phyloP scores from a whole-genome alignment of 2,113 vertebrate genomes.

The Rhipidura dahli region DNA sequence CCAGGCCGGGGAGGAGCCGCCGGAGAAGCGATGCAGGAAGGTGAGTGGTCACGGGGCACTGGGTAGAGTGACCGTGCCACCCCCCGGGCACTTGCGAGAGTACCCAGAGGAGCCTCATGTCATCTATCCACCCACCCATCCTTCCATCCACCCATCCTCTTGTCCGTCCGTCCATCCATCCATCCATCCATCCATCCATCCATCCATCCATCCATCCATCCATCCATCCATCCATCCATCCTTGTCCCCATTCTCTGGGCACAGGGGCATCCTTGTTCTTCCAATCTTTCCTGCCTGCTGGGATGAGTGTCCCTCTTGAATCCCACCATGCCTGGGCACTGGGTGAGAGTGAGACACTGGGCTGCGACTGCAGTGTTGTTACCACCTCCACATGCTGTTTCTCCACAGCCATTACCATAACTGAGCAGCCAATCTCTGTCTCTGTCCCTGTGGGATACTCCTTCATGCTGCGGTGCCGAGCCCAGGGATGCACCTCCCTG shows the following conservation, averaged over 20 bases:
- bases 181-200: background rate
- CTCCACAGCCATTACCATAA: conserved; percentile 76
- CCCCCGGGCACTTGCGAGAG: rapidly evolving
- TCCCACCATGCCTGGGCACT: rapidly evolving
- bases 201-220: background rate
- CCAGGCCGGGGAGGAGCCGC: background rate
- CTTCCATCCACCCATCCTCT: no score
- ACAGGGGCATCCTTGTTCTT: background rate
- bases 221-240: background rate
- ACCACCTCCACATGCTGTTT: background rate
- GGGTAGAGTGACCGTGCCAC: background rate
- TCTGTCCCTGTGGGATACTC: conserved; percentile 77
- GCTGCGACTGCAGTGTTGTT: background rate
- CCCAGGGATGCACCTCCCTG: conserved; percentile 65
- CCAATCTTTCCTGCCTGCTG: no score
- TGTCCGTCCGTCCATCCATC: no score
- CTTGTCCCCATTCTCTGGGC: background rate
- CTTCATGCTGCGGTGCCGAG: conserved; percentile 75
- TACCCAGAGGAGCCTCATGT: background rate
- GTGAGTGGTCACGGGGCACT: background rate
- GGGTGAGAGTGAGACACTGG: background rate
- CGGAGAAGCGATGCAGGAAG: conserved; percentile 37
- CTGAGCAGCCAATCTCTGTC: conserved; percentile 73
- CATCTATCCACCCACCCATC: background rate
- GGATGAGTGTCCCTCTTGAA: background rate